Evolutionary conservation across 2,113 vertebrate species (phyloP).

Genomic region (Actenoides hombroni): DNA sequence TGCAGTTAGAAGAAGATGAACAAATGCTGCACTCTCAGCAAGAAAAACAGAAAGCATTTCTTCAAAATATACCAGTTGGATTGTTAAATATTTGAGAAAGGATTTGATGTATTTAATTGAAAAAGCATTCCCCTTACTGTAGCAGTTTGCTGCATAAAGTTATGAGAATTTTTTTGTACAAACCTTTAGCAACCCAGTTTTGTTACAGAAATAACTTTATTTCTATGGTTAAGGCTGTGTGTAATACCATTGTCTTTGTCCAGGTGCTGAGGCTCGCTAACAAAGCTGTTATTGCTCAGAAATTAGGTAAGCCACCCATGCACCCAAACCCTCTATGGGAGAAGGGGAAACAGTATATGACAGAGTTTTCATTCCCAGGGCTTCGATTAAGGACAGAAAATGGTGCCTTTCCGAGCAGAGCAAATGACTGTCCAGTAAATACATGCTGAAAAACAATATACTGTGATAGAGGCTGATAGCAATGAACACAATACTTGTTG

Average conservation of each 20-base stretch:
- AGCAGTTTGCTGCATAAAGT: background rate
- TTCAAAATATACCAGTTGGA: background rate
- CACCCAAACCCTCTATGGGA: background rate
- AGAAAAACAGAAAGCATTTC: background rate
- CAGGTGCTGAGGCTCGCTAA: background rate
- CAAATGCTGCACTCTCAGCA: background rate
- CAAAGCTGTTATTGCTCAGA: background rate
- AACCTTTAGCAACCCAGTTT: background rate
- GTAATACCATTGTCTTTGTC: background rate
- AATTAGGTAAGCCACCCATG: background rate
- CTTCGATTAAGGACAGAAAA: background rate
- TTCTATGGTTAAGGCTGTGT: background rate
- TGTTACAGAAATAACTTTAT: background rate
- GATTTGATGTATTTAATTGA: slow-evolving; percentile 3
- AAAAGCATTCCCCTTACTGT: background rate
- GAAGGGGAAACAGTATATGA: background rate
- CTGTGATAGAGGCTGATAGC: background rate
- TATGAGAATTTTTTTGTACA: background rate
- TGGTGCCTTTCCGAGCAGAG: background rate
- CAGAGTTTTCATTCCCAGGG: background rate
- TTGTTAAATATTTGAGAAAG: slow-evolving; percentile 9
- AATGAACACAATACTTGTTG: background rate
- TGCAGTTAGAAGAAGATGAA: background rate
- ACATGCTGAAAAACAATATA: background rate
- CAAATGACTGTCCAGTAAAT: background rate